Conservation (phyloP, 2,888 invertebrate genomes). For the Brachypalpus laphriformis region DNA sequence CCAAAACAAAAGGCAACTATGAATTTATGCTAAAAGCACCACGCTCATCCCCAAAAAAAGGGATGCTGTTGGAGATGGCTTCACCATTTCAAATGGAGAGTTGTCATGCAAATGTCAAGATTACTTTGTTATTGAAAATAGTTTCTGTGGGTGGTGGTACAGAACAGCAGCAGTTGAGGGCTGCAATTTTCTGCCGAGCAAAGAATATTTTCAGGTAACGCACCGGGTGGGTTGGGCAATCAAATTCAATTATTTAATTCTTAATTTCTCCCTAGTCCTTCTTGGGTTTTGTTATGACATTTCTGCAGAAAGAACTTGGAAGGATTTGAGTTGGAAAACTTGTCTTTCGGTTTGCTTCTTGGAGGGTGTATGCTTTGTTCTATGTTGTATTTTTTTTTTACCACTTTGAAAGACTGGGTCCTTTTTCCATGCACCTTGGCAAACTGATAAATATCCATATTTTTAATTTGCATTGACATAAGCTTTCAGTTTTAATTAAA, state of each 20-base stretch:
- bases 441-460: conserved; percentile 47
- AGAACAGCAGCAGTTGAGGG: conserved; percentile 45
- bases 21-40: conserved; percentile 67
- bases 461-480: conserved; percentile 36
- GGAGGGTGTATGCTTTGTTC: too few relatives aligned
- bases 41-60: conserved; percentile 10
- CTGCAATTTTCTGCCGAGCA: conserved; percentile 53
- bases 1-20: conserved; percentile 69
- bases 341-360: conserved; percentile 33
- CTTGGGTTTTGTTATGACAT: conserved; percentile 56
- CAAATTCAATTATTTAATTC: conserved; percentile 74
- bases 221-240: conserved; percentile 67
- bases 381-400: conserved; percentile 6
- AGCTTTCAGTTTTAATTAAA: neutral
- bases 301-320: conserved; percentile 37
- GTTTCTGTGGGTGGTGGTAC: conserved; percentile 48
- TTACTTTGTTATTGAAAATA: conserved; percentile 74
- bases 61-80: conserved; percentile 57
- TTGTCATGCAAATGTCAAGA: conserved; percentile 75
- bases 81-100: conserved; percentile 58
- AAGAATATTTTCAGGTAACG: conserved; percentile 64
- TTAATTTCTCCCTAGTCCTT: conserved; percentile 59
- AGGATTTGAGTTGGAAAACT: conserved; percentile 63
- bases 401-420: conserved; percentile 7
- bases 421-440: neutral